phyloP scores from a whole-genome alignment of 1,140 invertebrate species.

The Nautilus pompilius region DNA sequence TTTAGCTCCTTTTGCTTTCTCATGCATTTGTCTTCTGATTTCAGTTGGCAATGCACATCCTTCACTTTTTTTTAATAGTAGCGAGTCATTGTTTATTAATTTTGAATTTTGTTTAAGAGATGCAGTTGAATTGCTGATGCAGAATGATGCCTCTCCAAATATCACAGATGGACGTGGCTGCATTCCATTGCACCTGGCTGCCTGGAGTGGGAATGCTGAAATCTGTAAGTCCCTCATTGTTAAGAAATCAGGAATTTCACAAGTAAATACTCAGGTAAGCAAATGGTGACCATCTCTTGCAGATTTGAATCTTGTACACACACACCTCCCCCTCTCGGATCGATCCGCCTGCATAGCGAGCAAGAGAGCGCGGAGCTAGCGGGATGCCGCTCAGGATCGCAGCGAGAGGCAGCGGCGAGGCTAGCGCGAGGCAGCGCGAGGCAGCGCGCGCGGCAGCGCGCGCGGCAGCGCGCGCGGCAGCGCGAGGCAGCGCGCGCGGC shows the following conservation, averaged over 20 bases:
- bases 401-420: neutral
- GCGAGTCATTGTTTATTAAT: neutral
- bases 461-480: no score
- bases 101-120: conserved; percentile 64
- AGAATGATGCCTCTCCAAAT: conserved; percentile 86
- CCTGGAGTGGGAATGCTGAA: conserved; percentile 83
- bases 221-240: conserved; percentile 76
- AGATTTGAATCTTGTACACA: neutral
- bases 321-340: neutral
- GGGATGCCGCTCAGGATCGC: neutral
- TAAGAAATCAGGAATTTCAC: conserved; percentile 65
- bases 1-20: neutral
- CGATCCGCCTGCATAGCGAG: neutral
- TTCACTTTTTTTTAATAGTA: neutral
- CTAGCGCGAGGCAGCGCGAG: neutral
- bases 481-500: no score
- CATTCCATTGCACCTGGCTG: conserved; percentile 81
- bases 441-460: no score
- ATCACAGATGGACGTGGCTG: conserved; percentile 80
- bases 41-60: neutral
- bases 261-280: conserved; percentile 76
- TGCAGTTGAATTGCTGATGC: conserved; percentile 79
- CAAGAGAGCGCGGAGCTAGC: neutral
- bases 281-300: neutral
- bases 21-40: neutral